phyloP scores from a whole-genome alignment of 2,113 vertebrate species.

The Thymallus thymallus region DNA sequence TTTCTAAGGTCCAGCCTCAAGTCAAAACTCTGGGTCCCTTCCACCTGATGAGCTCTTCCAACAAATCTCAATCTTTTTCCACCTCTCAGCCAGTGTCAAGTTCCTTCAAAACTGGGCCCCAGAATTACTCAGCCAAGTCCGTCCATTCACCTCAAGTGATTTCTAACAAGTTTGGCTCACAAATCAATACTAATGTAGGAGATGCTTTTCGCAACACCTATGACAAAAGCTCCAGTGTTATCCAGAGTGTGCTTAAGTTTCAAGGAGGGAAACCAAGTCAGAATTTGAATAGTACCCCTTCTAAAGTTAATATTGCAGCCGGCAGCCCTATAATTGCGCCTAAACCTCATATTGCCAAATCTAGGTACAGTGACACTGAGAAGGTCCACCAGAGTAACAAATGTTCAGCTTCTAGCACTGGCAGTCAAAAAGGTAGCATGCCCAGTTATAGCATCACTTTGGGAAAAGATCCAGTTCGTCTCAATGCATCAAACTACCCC shows the following conservation, averaged over 20 bases:
- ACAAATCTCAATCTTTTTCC: constrained; percentile 56
- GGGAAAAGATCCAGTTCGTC: constrained; percentile 46
- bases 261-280: constrained; percentile 64
- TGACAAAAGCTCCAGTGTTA: constrained; percentile 65
- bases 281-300: constrained; percentile 63
- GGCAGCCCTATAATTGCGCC: constrained; percentile 34
- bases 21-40: constrained; percentile 64
- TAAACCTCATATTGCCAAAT: constrained; percentile 43
- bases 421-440: constrained; percentile 44
- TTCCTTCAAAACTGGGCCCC: constrained; percentile 41
- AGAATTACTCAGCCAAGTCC: constrained; percentile 53
- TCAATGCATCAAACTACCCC: constrained; percentile 36
- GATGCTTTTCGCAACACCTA: constrained; percentile 62
- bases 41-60: constrained; percentile 58
- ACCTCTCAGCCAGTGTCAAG: constrained; percentile 44
- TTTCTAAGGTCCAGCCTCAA: constrained; percentile 43
- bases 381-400: constrained; percentile 47
- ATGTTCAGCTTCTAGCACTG: constrained; percentile 15
- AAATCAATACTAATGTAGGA: constrained; percentile 54
- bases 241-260: constrained; percentile 70
- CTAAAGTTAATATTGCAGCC: constrained; percentile 48
- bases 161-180: constrained; percentile 57
- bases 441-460: constrained; percentile 37
- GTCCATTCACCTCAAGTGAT: constrained; percentile 50
- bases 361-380: constrained; percentile 33